Conservation (phyloP, 2,888 invertebrate species). For the Tipula vernalis region DNA sequence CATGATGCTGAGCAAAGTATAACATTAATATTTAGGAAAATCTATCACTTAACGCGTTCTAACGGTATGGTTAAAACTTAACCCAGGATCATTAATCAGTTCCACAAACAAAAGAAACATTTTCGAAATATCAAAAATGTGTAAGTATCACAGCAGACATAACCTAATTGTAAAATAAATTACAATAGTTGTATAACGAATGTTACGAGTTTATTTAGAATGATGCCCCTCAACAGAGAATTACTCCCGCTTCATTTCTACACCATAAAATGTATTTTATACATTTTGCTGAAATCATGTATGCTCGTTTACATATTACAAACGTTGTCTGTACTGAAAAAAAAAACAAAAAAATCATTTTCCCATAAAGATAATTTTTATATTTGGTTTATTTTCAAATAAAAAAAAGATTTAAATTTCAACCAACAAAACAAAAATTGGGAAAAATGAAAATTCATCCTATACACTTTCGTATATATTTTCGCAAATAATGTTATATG, state of each 20-base stretch:
- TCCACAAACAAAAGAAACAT: neutral
- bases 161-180: neutral
- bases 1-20: neutral
- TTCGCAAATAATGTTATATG: neutral
- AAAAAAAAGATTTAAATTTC: neutral
- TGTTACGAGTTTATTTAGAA: neutral
- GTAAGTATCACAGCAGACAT: neutral
- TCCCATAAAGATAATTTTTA: slow-evolving; percentile 4
- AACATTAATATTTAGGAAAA: neutral
- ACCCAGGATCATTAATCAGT: neutral
- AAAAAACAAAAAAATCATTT: neutral
- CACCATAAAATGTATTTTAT: neutral
- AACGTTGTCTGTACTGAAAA: neutral
- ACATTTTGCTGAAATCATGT: neutral
- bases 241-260: neutral
- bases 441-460: neutral
- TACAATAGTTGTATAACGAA: neutral
- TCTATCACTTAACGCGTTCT: neutral
- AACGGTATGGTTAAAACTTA: neutral
- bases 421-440: neutral
- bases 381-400: neutral
- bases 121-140: neutral
- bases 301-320: neutral
- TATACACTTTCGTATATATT: neutral
- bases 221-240: neutral